Evolutionary conservation across 2,113 vertebrate species (phyloP).

Genomic region (Pomatostomus ruficeps): DNA sequence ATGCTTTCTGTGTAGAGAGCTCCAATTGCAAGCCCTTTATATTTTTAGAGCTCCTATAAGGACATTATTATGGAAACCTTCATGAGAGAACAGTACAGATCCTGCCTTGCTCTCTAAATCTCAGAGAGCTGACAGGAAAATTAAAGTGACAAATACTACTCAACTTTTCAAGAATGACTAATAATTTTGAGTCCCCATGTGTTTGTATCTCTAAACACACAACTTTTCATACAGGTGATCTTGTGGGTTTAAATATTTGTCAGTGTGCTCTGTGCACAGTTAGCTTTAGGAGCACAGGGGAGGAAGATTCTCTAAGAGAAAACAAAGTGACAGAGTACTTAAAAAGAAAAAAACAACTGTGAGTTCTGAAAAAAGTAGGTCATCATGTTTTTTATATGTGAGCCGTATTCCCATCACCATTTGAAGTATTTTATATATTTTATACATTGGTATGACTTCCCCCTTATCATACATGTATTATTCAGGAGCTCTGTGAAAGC

Average conservation of each 20-base stretch:
- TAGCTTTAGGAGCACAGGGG: background rate
- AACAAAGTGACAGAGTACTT: background rate
- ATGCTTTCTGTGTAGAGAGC: background rate
- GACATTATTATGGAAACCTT: background rate
- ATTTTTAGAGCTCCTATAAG: background rate
- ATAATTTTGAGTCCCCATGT: background rate
- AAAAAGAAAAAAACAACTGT: background rate
- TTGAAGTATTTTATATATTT: background rate
- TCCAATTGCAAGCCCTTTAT: background rate
- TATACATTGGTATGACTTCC: background rate
- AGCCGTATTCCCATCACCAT: background rate
- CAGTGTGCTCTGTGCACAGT: background rate
- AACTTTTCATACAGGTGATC: background rate
- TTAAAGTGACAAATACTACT: background rate
- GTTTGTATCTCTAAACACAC: background rate
- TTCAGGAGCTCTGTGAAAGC: conserved; percentile 16
- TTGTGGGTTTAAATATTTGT: background rate
- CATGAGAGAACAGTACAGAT: background rate
- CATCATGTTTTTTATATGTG: background rate
- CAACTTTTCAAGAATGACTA: background rate
- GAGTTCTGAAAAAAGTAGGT: conserved; percentile 16
- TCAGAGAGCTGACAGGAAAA: background rate
- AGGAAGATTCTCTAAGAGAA: background rate
- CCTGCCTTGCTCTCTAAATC: background rate
- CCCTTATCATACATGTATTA: background rate